These are phyloP conservation scores for Mionectes macconnelli DNA, from an alignment of 2,113 vertebrate genomes.

Conservation along the genomic window DNA sequence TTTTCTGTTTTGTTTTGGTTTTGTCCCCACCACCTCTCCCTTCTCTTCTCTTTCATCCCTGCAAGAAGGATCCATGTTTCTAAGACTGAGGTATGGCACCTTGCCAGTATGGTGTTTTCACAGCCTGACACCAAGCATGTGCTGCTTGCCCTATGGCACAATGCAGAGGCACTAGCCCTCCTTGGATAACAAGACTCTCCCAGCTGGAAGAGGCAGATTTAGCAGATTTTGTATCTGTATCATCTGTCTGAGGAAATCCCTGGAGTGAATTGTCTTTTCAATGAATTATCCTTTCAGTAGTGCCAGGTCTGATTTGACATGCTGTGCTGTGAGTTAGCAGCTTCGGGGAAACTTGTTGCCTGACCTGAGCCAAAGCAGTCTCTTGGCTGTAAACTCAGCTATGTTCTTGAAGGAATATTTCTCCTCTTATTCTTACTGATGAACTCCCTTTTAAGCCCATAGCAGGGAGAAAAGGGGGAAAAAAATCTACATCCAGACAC, in stretches of 20 bases:
- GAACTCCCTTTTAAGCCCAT: background rate
- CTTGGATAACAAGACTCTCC: background rate
- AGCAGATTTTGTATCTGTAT: background rate
- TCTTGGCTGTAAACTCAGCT: background rate
- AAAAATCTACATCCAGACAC: background rate
- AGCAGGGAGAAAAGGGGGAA: background rate
- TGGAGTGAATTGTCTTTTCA: background rate
- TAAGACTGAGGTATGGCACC: background rate
- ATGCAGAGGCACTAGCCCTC: background rate
- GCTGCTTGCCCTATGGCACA: background rate
- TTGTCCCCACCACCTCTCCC: rapidly evolving
- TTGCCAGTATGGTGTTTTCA: background rate
- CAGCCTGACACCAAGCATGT: background rate
- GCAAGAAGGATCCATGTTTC: background rate
- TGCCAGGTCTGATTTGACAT: background rate
- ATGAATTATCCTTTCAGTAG: background rate
- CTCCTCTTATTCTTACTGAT: background rate
- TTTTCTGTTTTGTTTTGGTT: background rate
- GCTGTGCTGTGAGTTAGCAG: background rate
- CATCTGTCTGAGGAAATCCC: background rate
- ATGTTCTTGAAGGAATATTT: background rate
- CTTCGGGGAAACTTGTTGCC: background rate
- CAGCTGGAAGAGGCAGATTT: background rate
- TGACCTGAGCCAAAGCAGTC: background rate
- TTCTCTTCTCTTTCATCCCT: background rate